Conservation (phyloP, 2,797 vertebrate species). For the Pseudotriccus pelzelni region DNA sequence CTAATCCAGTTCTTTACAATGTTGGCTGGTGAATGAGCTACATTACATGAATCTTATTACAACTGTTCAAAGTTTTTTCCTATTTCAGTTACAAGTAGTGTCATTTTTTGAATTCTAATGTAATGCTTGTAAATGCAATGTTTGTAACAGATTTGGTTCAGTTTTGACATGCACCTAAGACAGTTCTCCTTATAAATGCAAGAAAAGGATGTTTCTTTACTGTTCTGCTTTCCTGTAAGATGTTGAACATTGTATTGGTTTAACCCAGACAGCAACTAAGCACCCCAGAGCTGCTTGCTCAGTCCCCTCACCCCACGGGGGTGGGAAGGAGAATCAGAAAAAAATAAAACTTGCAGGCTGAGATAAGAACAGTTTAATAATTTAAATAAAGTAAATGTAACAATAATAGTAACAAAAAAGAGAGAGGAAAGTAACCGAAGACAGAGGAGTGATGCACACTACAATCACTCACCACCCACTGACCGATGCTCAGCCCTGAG, state of each 20-base stretch:
- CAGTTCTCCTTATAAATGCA: not conserved
- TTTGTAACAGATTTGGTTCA: slow-evolving; percentile 23
- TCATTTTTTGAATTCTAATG: slow-evolving; percentile 28
- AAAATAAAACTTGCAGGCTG: not conserved
- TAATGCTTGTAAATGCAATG: not conserved
- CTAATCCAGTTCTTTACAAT: slow-evolving; percentile 36
- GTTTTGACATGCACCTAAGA: not conserved
- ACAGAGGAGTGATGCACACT: not conserved
- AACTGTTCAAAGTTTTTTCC: not conserved
- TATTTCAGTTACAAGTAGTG: not conserved
- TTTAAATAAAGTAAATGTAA: not conserved
- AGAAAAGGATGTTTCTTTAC: not conserved
- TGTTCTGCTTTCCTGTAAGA: not conserved
- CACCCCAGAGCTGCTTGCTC: not conserved
- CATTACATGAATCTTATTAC: slow-evolving; percentile 27
- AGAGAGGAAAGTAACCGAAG: not conserved
- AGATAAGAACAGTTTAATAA: not conserved
- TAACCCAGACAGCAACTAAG: not conserved
- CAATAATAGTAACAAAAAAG: not conserved
- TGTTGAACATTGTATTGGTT: not conserved
- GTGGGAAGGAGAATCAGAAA: not conserved
- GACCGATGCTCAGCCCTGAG: not conserved
- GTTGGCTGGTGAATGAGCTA: slow-evolving; percentile 4
- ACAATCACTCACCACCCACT: not conserved
- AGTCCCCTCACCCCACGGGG: not conserved